phyloP scores from a whole-genome alignment of 2,888 invertebrate genomes.

The Conomelus anceps region DNA sequence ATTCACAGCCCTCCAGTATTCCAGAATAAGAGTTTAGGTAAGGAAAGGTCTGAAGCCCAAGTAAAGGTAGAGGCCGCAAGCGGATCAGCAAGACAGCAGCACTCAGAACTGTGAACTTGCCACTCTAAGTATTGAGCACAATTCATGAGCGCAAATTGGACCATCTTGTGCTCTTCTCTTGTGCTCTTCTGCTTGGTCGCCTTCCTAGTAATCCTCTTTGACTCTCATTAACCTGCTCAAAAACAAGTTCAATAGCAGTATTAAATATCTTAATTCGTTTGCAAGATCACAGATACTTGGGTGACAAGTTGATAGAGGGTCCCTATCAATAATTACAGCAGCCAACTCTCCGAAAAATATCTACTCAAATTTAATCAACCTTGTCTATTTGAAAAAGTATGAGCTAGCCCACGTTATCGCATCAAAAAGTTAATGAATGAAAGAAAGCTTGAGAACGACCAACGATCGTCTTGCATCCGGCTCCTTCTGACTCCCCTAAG shows the following conservation, averaged over 20 bases:
- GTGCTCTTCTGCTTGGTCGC: constrained; percentile 1
- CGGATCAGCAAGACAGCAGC: constrained; percentile 3
- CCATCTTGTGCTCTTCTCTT: not conserved
- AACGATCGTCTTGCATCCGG: too few species aligned
- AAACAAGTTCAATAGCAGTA: not conserved
- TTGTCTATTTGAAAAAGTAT: too few species aligned
- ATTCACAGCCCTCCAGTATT: not conserved
- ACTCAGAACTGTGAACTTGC: constrained; percentile 9
- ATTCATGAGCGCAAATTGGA: constrained; percentile 10
- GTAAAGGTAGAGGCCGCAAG: too few species aligned
- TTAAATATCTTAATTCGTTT: not conserved
- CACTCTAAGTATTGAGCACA: not conserved
- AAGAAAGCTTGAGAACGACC: too few species aligned
- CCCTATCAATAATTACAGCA: not conserved
- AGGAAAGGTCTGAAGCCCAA: not conserved
- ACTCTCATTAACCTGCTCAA: constrained; percentile 10
- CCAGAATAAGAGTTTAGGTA: not conserved
- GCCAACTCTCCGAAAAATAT: too few species aligned
- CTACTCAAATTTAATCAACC: too few species aligned
- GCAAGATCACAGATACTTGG: not conserved
- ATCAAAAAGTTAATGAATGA: too few species aligned
- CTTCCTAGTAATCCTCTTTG: constrained; percentile 10
- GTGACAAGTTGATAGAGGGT: not conserved
- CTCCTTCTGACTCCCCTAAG: too few species aligned
- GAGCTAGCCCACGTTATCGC: too few species aligned